Conservation (phyloP, 37 sponge, comb jelly and placozoan species). For the Lycopodina hypogea region DNA sequence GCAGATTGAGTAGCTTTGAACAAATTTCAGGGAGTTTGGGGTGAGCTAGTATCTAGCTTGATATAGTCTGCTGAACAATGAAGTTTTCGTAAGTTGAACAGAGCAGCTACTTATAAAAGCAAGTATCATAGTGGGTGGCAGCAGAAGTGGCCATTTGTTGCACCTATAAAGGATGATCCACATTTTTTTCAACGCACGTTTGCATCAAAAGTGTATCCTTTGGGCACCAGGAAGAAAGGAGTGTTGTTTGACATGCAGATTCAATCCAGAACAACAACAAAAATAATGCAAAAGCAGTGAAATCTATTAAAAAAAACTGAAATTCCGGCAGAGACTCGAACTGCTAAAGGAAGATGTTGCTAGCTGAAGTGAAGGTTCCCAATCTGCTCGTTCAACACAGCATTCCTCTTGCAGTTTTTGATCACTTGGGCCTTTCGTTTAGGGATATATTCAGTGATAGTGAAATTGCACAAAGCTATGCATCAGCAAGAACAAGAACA, state of each 20-base stretch:
- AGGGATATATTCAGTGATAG: constrained; percentile 54
- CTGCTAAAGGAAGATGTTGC: constrained; percentile 11
- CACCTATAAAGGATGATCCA: constrained; percentile 8
- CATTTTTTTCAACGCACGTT: constrained; percentile 33
- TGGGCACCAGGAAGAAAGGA: constrained; percentile 50
- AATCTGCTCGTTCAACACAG: constrained; percentile 42
- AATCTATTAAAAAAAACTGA: not conserved
- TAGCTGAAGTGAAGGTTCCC: constrained; percentile 62
- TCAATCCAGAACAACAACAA: constrained; percentile 17
- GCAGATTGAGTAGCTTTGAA: no score
- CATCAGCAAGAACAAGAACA: constrained; percentile 54
- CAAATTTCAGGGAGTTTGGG: no score
- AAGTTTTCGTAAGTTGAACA: not conserved
- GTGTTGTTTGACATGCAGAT: constrained; percentile 40
- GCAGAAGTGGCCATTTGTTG: constrained; percentile 39
- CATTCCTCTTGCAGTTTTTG: constrained; percentile 52
- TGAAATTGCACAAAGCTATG: constrained; percentile 39
- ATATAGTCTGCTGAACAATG: no score
- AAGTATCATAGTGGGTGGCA: constrained; percentile 39
- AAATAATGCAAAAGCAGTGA: constrained; percentile 13
- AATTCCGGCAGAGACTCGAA: not conserved
- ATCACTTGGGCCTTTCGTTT: constrained; percentile 52
- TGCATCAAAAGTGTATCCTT: constrained; percentile 30
- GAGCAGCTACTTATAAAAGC: constrained; percentile 44
- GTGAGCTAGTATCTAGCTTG: no score